phyloP scores from a whole-genome alignment of 2,888 invertebrate genomes.

The Tanypteryx hageni region DNA sequence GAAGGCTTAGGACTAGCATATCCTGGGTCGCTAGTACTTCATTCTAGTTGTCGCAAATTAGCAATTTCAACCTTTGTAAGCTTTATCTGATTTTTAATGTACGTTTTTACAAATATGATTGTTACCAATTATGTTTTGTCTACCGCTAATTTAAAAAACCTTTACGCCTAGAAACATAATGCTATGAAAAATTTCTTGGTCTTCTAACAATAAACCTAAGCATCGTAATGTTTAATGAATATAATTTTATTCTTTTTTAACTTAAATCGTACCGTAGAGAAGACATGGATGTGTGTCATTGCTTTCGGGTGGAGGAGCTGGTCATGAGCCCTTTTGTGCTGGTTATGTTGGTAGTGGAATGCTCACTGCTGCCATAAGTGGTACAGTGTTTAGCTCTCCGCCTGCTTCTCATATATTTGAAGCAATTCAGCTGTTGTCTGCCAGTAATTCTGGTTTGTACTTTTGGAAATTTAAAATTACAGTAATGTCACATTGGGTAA shows the following conservation, averaged over 20 bases:
- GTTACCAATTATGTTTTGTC: not conserved
- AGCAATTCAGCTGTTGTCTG: constrained; percentile 80
- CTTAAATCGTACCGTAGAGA: constrained; percentile 74
- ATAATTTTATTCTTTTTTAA: constrained; percentile 64
- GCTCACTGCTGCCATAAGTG: constrained; percentile 86
- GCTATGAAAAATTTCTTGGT: not conserved
- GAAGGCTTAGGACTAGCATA: constrained; percentile 78
- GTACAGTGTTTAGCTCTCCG: constrained; percentile 87
- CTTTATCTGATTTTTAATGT: not conserved
- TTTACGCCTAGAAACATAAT: not conserved
- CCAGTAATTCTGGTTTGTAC: constrained; percentile 78
- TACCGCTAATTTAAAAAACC: not conserved
- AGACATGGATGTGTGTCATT: constrained; percentile 74
- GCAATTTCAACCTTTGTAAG: constrained; percentile 34
- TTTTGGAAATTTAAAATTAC: not conserved
- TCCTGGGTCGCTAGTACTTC: constrained; percentile 75
- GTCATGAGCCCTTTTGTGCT: constrained; percentile 85
- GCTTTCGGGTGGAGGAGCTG: constrained; percentile 89
- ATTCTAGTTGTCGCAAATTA: not conserved
- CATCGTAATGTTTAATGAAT: not conserved
- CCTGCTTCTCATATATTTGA: constrained; percentile 82
- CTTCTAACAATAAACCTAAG: not conserved
- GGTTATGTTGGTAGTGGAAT: constrained; percentile 89
- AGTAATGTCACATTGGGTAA: not conserved
- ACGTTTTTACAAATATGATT: not conserved